Base-by-base conservation (phyloP, 2,888 invertebrate genomes). In the Melinaea menophilus region DNA sequence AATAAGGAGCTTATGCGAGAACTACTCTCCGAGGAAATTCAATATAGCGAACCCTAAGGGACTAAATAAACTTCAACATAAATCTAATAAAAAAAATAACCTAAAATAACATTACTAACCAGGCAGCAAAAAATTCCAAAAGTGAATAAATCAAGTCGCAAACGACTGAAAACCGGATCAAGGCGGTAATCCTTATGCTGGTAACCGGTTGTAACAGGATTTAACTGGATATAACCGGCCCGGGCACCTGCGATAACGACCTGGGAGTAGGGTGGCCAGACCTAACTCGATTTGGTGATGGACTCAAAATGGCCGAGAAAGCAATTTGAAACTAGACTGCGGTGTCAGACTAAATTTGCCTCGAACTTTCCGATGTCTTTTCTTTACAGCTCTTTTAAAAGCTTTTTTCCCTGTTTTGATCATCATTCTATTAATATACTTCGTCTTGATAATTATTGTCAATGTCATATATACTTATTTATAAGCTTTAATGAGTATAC, bases 161-260 rank as follows among this genome's bases (percentile, higher is more conserved):
- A 85, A 83, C 85, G 81, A 84, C 81, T 84, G 68, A 66, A 80
- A 81, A 85, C 84, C 85, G 87, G 87, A 86, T 87, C 83, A 82
- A 72, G 76, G 78, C 79, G 79, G 83, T 90, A 88, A 88, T 88
- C 86, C 88, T 76, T 73, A 62, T 73, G 76, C 76, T 80, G 80
- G 86, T 85, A 86, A 81, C 85, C 82, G 81, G 80, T 72, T 75
- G 85, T 85, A 87, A 81, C 85, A 81, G 82, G 78, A 80, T 74
- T 76, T 74, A 75, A 74, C 77, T 72, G 75, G 77, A 72, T 76
- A 74, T 68, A 73, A 65, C 78, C 77, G 77, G 77, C 69, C 79
- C 81, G 81, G 84, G 76, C 86, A 89, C 88, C 89, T 89, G 88
- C 79, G 90, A 88, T 89, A 88, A 85, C 86, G 86, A 81, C 78